These are phyloP conservation scores for Lycaena phlaeas DNA, from an alignment of 2,888 invertebrate species.

Conservation along the genomic window DNA sequence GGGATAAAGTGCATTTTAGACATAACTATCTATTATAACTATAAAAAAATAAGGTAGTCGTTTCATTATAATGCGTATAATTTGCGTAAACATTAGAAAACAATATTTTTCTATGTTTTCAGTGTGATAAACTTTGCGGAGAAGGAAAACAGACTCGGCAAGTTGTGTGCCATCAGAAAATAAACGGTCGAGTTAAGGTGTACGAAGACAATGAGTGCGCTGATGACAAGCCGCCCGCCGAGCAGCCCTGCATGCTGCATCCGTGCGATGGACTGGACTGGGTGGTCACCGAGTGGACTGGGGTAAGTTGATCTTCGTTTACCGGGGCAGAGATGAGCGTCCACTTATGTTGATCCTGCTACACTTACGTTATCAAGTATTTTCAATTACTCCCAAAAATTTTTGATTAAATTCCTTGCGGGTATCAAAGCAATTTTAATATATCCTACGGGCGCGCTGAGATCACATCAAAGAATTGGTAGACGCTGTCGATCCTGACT, in stretches of 20 bases:
- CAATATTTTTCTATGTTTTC: too few species aligned
- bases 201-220: slow-evolving; percentile 77
- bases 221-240: slow-evolving; percentile 79
- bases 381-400: too few species aligned
- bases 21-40: too few species aligned
- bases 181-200: slow-evolving; percentile 76
- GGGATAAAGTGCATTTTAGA: too few species aligned
- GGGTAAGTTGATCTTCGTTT: slow-evolving; percentile 78
- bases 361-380: neutral
- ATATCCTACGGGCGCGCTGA: too few species aligned
- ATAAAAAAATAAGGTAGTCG: too few species aligned
- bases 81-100: too few species aligned
- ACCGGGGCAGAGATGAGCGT: neutral
- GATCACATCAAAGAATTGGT: too few species aligned
- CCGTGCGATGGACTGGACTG: slow-evolving; percentile 95
- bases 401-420: too few species aligned
- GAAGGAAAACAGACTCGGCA: slow-evolving; percentile 86
- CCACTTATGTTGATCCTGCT: neutral
- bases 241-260: slow-evolving; percentile 80
- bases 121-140: slow-evolving; percentile 94
- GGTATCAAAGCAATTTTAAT: too few species aligned
- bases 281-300: slow-evolving; percentile 89
- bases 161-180: slow-evolving; percentile 84
- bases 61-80: too few species aligned
- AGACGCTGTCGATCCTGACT: too few species aligned